Percentiles rank a stretch among this genome's conserved stretches.
Evolutionary conservation across 2,113 vertebrate species (phyloP).

Genomic region (Leiothrix lutea): DNA sequence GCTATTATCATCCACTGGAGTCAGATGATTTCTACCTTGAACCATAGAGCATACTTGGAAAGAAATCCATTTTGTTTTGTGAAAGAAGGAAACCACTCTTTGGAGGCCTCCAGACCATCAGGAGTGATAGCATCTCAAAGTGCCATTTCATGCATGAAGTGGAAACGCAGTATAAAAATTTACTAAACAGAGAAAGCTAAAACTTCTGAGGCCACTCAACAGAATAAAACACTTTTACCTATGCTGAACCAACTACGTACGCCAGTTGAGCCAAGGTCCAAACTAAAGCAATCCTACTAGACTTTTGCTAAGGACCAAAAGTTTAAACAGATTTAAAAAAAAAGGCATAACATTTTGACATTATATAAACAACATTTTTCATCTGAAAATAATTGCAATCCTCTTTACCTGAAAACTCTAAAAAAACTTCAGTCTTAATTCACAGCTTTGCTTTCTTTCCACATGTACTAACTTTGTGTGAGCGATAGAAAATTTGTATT

Average conservation of each 20-base stretch:
- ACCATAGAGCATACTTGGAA: neutral
- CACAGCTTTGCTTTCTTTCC: neutral
- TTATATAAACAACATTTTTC: neutral
- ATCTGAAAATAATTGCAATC: neutral
- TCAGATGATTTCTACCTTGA: neutral
- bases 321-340: neutral
- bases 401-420: neutral
- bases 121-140: neutral
- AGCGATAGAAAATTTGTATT: neutral
- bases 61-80: neutral
- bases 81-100: neutral
- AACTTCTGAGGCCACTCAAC: neutral
- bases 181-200: neutral
- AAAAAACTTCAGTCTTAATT: neutral
- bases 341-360: neutral
- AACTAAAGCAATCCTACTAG: neutral
- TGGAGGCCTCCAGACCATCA: neutral
- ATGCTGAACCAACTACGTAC: neutral
- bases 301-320: neutral
- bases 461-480: neutral
- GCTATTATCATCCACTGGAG: neutral
- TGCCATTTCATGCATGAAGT: neutral
- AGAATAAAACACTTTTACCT: neutral
- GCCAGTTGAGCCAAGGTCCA: too few species aligned
- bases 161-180: neutral